phyloP scores from a whole-genome alignment of 2,888 invertebrate genomes.

The Tenthredo notha region DNA sequence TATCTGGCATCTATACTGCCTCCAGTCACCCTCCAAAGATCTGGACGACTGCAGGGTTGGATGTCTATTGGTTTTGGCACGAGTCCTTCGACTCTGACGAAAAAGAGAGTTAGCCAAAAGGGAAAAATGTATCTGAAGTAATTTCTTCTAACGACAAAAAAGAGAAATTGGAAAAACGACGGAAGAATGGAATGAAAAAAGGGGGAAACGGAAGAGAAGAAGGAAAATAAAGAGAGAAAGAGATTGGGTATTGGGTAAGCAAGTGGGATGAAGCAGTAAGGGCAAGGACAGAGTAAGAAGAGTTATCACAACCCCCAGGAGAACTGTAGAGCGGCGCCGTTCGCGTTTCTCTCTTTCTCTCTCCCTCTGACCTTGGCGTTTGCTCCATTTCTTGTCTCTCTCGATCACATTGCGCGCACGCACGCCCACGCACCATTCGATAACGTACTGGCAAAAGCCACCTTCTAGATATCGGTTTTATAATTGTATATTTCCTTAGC shows the following conservation, averaged over 20 bases:
- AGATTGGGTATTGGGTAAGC: constrained; percentile 40
- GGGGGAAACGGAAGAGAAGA: neutral
- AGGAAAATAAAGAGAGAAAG: constrained; percentile 27
- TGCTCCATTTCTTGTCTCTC: constrained; percentile 50
- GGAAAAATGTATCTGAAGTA: constrained; percentile 31
- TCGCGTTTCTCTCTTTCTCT: constrained; percentile 27
- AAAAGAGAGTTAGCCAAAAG: constrained; percentile 19
- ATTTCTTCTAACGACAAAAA: neutral
- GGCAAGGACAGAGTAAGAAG: constrained; percentile 51
- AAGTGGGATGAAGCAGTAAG: constrained; percentile 23
- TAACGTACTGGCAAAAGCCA: constrained; percentile 59
- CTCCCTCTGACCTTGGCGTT: constrained; percentile 52
- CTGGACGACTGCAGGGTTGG: neutral
- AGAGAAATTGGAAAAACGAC: neutral
- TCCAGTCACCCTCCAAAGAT: neutral
- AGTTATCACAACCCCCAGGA: constrained; percentile 51
- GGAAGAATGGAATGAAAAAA: constrained; percentile 30
- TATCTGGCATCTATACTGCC: constrained; percentile 17
- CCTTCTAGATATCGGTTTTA: constrained; percentile 43
- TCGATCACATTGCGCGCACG: constrained; percentile 61
- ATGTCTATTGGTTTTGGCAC: constrained; percentile 48
- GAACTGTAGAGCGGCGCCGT: constrained; percentile 31
- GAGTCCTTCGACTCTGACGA: neutral
- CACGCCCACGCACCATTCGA: constrained; percentile 64
- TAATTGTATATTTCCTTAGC: constrained; percentile 8